Conservation (phyloP, 2,797 vertebrate species). For the Peromyscus melanophrys region DNA sequence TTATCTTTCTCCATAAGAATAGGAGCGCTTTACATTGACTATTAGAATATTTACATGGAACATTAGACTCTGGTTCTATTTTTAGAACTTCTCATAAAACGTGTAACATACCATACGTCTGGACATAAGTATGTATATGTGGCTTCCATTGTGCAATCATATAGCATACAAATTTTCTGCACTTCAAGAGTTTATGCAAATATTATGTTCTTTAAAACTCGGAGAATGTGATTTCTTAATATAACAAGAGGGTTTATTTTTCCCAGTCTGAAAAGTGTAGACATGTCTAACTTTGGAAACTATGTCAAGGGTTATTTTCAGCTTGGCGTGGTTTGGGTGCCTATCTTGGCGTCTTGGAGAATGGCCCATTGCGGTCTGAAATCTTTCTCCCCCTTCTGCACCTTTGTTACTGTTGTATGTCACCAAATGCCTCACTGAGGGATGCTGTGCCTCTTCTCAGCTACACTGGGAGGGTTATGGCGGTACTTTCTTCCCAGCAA, state of each 20-base stretch:
- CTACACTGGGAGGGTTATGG: background rate
- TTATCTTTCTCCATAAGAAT: slow-evolving; percentile 60
- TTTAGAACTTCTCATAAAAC: slow-evolving; percentile 41
- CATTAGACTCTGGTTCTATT: slow-evolving; percentile 26
- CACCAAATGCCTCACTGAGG: background rate
- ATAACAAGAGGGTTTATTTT: background rate
- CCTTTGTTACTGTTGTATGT: background rate
- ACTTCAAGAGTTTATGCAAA: slow-evolving; percentile 63
- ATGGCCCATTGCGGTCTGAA: slow-evolving; percentile 29
- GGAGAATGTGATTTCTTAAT: slow-evolving; percentile 36
- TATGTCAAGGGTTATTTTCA: slow-evolving; percentile 44
- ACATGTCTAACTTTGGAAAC: slow-evolving; percentile 55
- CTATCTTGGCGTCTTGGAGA: slow-evolving; percentile 38
- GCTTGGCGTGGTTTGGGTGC: slow-evolving; percentile 31
- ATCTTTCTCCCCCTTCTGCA: background rate
- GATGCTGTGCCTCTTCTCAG: background rate
- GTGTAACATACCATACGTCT: slow-evolving; percentile 35
- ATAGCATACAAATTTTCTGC: slow-evolving; percentile 34
- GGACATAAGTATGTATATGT: background rate
- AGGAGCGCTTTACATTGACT: background rate
- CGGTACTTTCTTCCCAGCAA: background rate
- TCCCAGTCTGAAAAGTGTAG: slow-evolving; percentile 11
- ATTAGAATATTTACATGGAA: background rate
- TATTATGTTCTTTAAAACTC: background rate
- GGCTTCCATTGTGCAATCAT: slow-evolving; percentile 11